These are phyloP conservation scores for Drosophila phalerata DNA, from an alignment of 2,888 invertebrate genomes.

Conservation along the genomic window DNA sequence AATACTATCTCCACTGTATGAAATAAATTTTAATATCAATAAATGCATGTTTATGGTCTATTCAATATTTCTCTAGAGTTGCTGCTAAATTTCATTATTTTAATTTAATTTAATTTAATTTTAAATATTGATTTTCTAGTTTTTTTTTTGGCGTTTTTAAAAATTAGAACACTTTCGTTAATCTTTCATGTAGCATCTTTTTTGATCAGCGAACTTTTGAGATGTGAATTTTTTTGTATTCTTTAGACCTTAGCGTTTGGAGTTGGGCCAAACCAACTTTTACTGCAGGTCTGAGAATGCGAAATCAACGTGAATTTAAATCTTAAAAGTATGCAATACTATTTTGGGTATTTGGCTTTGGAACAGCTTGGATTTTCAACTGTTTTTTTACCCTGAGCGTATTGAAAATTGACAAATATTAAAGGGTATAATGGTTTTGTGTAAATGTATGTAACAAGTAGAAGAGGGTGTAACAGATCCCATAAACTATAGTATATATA, in stretches of 20 bases:
- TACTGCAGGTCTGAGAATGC: slow-evolving; percentile 17
- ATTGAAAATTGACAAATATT: too few species aligned
- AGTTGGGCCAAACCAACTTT: slow-evolving; percentile 9
- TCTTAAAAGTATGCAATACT: slow-evolving; percentile 19
- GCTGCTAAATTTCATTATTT: too few species aligned
- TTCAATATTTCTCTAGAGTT: too few species aligned
- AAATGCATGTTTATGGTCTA: too few species aligned
- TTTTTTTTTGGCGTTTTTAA: not conserved
- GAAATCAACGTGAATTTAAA: slow-evolving; percentile 21
- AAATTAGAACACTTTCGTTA: not conserved
- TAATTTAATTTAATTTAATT: too few species aligned
- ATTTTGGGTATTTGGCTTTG: not conserved
- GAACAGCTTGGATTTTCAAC: not conserved
- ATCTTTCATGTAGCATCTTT: not conserved
- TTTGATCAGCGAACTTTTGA: slow-evolving; percentile 5
- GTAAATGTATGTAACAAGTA: too few species aligned
- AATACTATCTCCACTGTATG: too few species aligned
- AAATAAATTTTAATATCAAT: too few species aligned
- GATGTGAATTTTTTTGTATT: slow-evolving; percentile 10
- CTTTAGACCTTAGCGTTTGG: not conserved
- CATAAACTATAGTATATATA: too few species aligned
- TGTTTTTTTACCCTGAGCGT: slow-evolving; percentile 1
- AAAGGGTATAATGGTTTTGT: too few species aligned
- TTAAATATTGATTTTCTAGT: too few species aligned
- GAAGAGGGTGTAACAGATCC: too few species aligned